A percentile compares a stretch with the other conserved stretches of the same genome.
Conservation (phyloP, 2,888 invertebrate species). For the Drosophila mimetica region DNA sequence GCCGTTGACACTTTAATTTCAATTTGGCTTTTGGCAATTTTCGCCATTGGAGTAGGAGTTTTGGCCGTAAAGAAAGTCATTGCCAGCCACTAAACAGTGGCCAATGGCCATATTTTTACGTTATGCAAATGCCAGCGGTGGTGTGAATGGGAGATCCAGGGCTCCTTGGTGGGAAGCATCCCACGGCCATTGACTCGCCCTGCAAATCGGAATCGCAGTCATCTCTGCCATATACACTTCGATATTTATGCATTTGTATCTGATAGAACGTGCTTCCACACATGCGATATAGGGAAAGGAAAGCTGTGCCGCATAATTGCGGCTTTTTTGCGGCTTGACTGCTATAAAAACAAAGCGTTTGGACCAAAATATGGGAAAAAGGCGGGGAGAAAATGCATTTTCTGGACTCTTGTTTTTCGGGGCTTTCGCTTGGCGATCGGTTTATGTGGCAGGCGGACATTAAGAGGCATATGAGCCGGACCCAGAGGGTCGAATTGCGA, state of each 20-base stretch:
- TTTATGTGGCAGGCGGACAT: slow-evolving; percentile 54
- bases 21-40: slow-evolving; percentile 71
- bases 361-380: slow-evolving; percentile 31
- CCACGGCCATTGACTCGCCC: slow-evolving; percentile 23
- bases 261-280: slow-evolving; percentile 43
- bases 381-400: slow-evolving; percentile 36
- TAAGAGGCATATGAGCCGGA: slow-evolving; percentile 53
- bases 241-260: slow-evolving; percentile 19
- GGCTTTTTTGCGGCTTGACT: slow-evolving; percentile 45
- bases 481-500: slow-evolving; percentile 21
- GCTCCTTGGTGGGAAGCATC: slow-evolving; percentile 41
- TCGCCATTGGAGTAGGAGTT: slow-evolving; percentile 47
- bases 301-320: slow-evolving; percentile 70
- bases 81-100: slow-evolving; percentile 55
- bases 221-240: slow-evolving; percentile 3
- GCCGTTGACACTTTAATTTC: slow-evolving; percentile 74
- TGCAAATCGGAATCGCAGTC: not conserved
- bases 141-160: slow-evolving; percentile 43
- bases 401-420: slow-evolving; percentile 55
- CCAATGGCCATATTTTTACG: slow-evolving; percentile 40
- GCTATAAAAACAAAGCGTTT: slow-evolving; percentile 48
- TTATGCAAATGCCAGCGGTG: slow-evolving; percentile 59
- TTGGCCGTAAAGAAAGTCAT: slow-evolving; percentile 68
- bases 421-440: slow-evolving; percentile 60
- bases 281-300: slow-evolving; percentile 57